These are phyloP conservation scores for Brachyopa scutellaris DNA, from an alignment of 2,888 invertebrate genomes.

Conservation along the genomic window DNA sequence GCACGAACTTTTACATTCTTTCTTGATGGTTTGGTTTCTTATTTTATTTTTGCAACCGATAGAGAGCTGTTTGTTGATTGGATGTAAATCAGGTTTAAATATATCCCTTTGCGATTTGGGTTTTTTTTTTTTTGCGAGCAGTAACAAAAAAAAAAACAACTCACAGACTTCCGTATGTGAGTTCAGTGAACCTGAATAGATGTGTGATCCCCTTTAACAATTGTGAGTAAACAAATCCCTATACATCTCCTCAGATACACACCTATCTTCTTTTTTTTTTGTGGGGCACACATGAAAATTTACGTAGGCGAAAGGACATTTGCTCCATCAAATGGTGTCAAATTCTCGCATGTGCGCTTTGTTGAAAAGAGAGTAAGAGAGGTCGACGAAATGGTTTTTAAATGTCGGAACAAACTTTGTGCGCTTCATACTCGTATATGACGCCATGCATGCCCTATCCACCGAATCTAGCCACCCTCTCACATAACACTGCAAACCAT, in stretches of 20 bases:
- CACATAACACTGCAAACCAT: constrained; percentile 32
- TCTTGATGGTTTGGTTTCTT: not conserved
- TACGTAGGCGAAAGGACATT: constrained; percentile 36
- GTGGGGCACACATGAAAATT: constrained; percentile 1
- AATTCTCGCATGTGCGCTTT: constrained; percentile 47
- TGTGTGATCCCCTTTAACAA: constrained; percentile 12
- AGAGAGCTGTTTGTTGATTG: not conserved
- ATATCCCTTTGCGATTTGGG: not conserved
- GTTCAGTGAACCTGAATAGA: constrained; percentile 45
- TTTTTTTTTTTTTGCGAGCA: not conserved
- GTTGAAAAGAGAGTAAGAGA: not conserved
- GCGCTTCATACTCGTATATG: constrained; percentile 43
- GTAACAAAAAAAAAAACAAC: not conserved
- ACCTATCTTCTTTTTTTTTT: not conserved
- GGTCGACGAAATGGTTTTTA: constrained; percentile 13
- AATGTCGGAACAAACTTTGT: constrained; percentile 50
- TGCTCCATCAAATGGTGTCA: constrained; percentile 52
- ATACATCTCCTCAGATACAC: not conserved
- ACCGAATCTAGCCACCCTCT: not conserved
- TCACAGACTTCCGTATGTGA: constrained; percentile 16
- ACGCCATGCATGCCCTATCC: constrained; percentile 46
- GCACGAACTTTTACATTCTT: constrained; percentile 24
- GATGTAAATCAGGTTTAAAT: constrained; percentile 24
- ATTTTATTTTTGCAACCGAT: not conserved
- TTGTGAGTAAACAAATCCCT: constrained; percentile 28